Evolutionary conservation across 2,113 vertebrate species (phyloP).

Genomic region (Numida meleagris): DNA sequence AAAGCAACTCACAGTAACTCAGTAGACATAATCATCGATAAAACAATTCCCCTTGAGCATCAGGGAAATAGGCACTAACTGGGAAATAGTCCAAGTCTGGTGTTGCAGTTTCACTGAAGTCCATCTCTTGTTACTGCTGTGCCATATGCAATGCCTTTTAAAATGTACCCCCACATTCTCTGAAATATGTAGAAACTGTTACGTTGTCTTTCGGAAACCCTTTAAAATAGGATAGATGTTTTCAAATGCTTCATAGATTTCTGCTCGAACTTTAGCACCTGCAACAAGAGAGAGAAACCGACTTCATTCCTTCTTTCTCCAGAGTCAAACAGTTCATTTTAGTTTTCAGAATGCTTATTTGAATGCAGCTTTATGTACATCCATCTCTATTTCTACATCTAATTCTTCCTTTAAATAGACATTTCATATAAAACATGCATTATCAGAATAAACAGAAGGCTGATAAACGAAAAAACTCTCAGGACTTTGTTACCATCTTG

Average conservation of each 20-base stretch:
- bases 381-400: background rate
- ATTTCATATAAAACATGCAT: background rate
- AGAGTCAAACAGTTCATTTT: background rate
- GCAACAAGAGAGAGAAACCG: background rate
- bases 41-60: slow-evolving; percentile 32
- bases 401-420: background rate
- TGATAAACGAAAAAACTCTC: background rate
- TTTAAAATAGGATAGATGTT: slow-evolving; percentile 99
- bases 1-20: slow-evolving; percentile 69
- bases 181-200: slow-evolving; percentile 64
- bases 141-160: slow-evolving; percentile 51
- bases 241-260: slow-evolving; percentile 99
- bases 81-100: slow-evolving; percentile 60
- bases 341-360: background rate
- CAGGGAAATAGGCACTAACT: slow-evolving; percentile 45
- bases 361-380: background rate
- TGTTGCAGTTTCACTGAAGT: slow-evolving; percentile 54
- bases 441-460: background rate
- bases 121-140: slow-evolving; percentile 51
- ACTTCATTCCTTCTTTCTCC: background rate
- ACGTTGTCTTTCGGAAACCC: slow-evolving; percentile 97
- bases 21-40: slow-evolving; percentile 52
- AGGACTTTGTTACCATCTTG: background rate
- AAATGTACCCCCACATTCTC: slow-evolving; percentile 51
- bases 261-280: slow-evolving; percentile 98